Evolutionary conservation across 2,888 invertebrate species (phyloP).

Genomic region (Dioctria rufipes): DNA sequence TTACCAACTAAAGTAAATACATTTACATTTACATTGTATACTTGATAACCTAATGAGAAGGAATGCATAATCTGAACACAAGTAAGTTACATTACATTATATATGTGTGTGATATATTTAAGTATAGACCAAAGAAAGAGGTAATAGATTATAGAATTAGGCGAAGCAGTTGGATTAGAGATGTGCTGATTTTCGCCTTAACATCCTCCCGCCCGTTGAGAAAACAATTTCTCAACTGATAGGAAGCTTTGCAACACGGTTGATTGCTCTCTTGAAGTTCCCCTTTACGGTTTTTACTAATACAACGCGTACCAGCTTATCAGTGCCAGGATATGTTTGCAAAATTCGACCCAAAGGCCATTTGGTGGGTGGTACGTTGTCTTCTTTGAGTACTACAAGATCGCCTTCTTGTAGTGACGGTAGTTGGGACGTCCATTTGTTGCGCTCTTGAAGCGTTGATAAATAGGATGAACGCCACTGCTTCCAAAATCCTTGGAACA

Average conservation of each 20-base stretch:
- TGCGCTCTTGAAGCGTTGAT: conserved; percentile 59
- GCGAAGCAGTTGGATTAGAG: too few species aligned
- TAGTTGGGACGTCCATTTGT: conserved; percentile 59
- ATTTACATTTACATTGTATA: too few species aligned
- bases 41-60: too few species aligned
- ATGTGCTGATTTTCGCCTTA: too few species aligned
- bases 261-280: neutral
- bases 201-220: too few species aligned
- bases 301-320: conserved; percentile 59
- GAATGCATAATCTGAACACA: too few species aligned
- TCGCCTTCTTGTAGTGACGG: conserved; percentile 55
- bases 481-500: conserved; percentile 61
- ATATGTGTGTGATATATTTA: too few species aligned
- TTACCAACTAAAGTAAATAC: too few species aligned
- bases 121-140: too few species aligned
- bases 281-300: conserved; percentile 56
- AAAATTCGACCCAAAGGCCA: conserved; percentile 61
- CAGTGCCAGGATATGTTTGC: conserved; percentile 20
- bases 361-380: conserved; percentile 58
- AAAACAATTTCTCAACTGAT: too few species aligned
- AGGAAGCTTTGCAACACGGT: neutral
- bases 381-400: conserved; percentile 62
- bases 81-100: too few species aligned
- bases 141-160: too few species aligned
- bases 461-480: conserved; percentile 62